Percentiles rank a stretch among this genome's conserved stretches.
phyloP scores from a whole-genome alignment of 2,888 invertebrate species.

The Pasiphila rectangulata region DNA sequence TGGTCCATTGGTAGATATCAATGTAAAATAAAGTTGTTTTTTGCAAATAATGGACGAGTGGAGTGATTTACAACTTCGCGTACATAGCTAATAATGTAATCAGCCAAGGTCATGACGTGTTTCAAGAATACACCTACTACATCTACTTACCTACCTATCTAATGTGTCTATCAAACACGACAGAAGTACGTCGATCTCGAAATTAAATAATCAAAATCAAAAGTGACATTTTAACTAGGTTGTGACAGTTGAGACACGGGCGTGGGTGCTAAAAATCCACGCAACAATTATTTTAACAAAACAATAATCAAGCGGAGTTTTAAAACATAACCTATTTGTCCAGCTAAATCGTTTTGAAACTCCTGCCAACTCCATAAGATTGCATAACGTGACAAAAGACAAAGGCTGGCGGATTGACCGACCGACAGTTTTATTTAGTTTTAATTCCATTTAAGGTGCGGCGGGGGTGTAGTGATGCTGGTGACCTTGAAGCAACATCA shows the following conservation, averaged over 20 bases:
- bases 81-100: slow-evolving; percentile 44
- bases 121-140: slow-evolving; percentile 39
- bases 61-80: slow-evolving; percentile 55
- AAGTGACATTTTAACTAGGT: too few relatives aligned
- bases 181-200: too few relatives aligned
- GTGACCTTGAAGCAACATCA: slow-evolving; percentile 68
- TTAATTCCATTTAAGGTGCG: slow-evolving; percentile 57
- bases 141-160: slow-evolving; percentile 16
- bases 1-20: not conserved
- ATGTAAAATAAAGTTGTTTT: not conserved
- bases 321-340: not conserved
- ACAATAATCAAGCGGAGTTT: not conserved
- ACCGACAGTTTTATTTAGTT: slow-evolving; percentile 42
- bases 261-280: slow-evolving; percentile 12
- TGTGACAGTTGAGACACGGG: not conserved
- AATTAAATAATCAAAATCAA: too few relatives aligned
- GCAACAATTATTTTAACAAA: slow-evolving; percentile 1
- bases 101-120: slow-evolving; percentile 55
- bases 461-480: slow-evolving; percentile 53
- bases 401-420: slow-evolving; percentile 26
- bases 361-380: too few relatives aligned
- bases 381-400: slow-evolving; percentile 28
- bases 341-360: not conserved
- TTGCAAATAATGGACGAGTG: slow-evolving; percentile 24
- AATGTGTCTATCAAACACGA: too few relatives aligned